Conservation (phyloP, 2,113 vertebrate species). For the Oreochromis tanganicae region DNA sequence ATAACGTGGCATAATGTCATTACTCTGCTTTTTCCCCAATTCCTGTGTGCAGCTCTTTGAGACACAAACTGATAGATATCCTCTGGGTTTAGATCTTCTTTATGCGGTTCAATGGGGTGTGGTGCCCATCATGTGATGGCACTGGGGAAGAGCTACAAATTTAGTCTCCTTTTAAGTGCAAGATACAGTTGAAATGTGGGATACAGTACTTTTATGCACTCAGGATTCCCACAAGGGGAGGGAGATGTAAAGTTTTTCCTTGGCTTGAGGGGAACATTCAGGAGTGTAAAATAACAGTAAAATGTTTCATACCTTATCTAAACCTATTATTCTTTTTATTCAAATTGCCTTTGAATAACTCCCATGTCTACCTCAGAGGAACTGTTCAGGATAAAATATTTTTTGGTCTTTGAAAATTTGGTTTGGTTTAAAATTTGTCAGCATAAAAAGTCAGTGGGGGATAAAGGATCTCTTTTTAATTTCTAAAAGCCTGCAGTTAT, state of each 20-base stretch:
- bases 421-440: slow-evolving; percentile 20
- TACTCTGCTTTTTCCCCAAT: neutral
- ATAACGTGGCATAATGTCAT: neutral
- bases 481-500: slow-evolving; percentile 22
- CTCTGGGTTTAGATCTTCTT: neutral
- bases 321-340: slow-evolving; percentile 21
- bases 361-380: slow-evolving; percentile 2
- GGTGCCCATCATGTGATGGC: neutral
- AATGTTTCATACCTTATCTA: slow-evolving; percentile 26
- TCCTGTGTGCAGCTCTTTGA: neutral
- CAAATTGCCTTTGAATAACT: slow-evolving; percentile 41
- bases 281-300: slow-evolving; percentile 18
- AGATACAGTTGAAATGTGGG: slow-evolving; percentile 7
- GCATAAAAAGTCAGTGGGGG: neutral
- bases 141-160: slow-evolving; percentile 10
- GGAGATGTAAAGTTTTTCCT: slow-evolving; percentile 19
- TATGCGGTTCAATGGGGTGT: neutral
- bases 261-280: slow-evolving; percentile 29
- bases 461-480: slow-evolving; percentile 1
- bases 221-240: slow-evolving; percentile 12
- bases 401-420: slow-evolving; percentile 1
- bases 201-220: slow-evolving; percentile 17
- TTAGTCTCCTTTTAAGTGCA: slow-evolving; percentile 45
- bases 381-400: neutral
- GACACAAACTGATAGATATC: neutral